These are phyloP conservation scores for Caenorhabditis angaria DNA, from an alignment of 2,888 invertebrate genomes.

Conservation along the genomic window DNA sequence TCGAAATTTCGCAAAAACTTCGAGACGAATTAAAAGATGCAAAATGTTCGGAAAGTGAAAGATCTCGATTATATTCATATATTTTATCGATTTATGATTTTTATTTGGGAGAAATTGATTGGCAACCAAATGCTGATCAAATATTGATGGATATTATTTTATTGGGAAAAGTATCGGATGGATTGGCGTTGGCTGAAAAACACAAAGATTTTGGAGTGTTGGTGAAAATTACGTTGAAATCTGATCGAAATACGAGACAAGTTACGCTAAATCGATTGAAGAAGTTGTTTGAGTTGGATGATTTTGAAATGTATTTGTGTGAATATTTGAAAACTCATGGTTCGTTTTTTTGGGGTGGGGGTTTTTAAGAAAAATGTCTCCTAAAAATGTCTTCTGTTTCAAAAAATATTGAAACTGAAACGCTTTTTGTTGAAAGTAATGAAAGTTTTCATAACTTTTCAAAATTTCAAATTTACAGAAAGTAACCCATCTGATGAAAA, in stretches of 20 bases:
- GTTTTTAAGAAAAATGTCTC: too few species aligned
- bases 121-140: constrained; percentile 17
- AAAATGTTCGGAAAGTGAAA: constrained; percentile 24
- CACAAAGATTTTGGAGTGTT: constrained; percentile 33
- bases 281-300: constrained; percentile 22
- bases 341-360: too few species aligned
- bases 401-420: too few species aligned
- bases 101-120: constrained; percentile 24
- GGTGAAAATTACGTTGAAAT: constrained; percentile 18
- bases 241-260: constrained; percentile 14
- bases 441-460: not conserved
- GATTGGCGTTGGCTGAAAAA: constrained; percentile 27
- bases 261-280: constrained; percentile 30
- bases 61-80: constrained; percentile 13
- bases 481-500: too few species aligned
- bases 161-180: constrained; percentile 19
- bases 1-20: constrained; percentile 12
- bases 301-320: constrained; percentile 46
- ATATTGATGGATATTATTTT: constrained; percentile 20
- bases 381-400: too few species aligned
- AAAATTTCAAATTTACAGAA: not conserved
- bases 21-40: constrained; percentile 20
- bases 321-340: constrained; percentile 33
- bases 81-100: constrained; percentile 32
- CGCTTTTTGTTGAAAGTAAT: not conserved